A percentile compares a stretch with the other conserved stretches of the same genome.
phyloP scores from a whole-genome alignment of 2,888 invertebrate species.

The Ashinkailepas kermadecensis region DNA sequence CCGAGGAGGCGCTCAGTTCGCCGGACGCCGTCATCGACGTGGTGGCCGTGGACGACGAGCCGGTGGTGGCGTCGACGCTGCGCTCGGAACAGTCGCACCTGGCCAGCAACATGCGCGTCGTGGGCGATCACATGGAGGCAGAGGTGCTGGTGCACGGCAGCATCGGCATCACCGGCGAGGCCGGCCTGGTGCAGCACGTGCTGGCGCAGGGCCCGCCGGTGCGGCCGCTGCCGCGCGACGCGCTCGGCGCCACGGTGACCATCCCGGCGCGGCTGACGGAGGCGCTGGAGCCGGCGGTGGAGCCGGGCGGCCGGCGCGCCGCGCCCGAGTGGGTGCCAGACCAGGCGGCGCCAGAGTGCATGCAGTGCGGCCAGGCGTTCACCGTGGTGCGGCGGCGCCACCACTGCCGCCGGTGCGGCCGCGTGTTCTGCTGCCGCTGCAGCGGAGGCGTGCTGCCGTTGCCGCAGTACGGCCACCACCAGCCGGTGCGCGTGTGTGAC shows the following conservation, averaged over 20 bases:
- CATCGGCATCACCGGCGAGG: neutral
- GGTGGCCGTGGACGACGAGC: neutral
- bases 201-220: neutral
- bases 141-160: slow-evolving; percentile 17
- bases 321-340: slow-evolving; percentile 92
- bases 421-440: slow-evolving; percentile 91
- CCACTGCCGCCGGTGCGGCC: slow-evolving; percentile 80
- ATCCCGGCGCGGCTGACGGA: slow-evolving; percentile 24
- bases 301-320: neutral
- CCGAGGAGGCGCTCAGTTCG: slow-evolving; percentile 2
- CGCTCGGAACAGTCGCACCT: neutral
- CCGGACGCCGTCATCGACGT: neutral
- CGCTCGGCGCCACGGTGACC: neutral
- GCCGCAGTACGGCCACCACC: slow-evolving; percentile 83
- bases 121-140: slow-evolving; percentile 9
- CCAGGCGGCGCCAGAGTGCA: slow-evolving; percentile 81
- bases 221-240: neutral
- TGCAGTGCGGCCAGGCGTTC: slow-evolving; percentile 85
- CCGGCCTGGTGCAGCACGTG: slow-evolving; percentile 20
- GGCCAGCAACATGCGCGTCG: slow-evolving; percentile 23
- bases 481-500: slow-evolving; percentile 90
- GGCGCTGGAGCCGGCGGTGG: slow-evolving; percentile 11
- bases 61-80: neutral
- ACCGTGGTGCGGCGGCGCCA: slow-evolving; percentile 91
- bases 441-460: slow-evolving; percentile 86